Evolutionary conservation across 1,140 invertebrate genomes (phyloP).

Genomic region (Ridgeia piscesae): DNA sequence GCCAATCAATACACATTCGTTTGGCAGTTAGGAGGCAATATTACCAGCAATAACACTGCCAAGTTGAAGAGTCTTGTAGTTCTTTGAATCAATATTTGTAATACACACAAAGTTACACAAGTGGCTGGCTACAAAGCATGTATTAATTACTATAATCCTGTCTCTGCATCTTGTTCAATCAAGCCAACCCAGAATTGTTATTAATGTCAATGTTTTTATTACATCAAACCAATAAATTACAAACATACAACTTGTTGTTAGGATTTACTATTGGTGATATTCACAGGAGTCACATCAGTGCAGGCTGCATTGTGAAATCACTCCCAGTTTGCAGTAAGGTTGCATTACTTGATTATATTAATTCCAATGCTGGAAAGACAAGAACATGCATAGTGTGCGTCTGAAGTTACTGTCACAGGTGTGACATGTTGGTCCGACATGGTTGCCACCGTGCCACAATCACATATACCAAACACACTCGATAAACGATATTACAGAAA

Average conservation of each 20-base stretch:
- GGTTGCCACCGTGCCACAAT: background rate
- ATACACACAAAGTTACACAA: background rate
- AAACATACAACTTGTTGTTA: background rate
- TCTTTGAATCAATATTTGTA: background rate
- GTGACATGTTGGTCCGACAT: background rate
- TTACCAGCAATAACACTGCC: background rate
- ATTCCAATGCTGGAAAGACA: background rate
- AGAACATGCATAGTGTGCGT: background rate
- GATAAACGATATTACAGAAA: background rate
- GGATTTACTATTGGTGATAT: background rate
- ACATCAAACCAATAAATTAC: background rate
- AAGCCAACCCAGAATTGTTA: background rate
- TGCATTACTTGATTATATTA: background rate
- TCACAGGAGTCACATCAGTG: background rate
- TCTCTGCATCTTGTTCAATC: background rate
- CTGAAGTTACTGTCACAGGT: background rate
- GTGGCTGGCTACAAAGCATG: background rate
- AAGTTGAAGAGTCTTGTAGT: background rate
- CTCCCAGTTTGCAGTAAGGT: background rate
- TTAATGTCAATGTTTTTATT: background rate
- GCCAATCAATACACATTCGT: background rate
- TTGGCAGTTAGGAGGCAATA: background rate
- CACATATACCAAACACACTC: background rate
- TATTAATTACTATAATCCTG: background rate
- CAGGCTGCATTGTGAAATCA: background rate